Evolutionary conservation across 2,888 invertebrate genomes (phyloP).

Genomic region (Hetaerina titia): DNA sequence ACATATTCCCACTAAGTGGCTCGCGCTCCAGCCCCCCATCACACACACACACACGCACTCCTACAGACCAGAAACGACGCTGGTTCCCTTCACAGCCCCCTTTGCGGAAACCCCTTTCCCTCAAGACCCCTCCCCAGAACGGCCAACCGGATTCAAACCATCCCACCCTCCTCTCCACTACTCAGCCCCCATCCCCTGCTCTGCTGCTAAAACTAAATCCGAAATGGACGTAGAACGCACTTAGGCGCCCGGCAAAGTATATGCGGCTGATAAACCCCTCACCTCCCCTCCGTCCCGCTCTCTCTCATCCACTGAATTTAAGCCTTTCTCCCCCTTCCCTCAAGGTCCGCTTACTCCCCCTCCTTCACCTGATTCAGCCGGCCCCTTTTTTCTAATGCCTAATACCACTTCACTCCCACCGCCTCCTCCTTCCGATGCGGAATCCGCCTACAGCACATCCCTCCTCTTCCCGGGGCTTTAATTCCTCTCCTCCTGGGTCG

Average conservation of each 20-base stretch:
- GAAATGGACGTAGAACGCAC: constrained; percentile 32
- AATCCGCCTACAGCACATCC: background rate
- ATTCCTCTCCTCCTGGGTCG: background rate
- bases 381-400: background rate
- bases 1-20: constrained; percentile 49
- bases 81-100: background rate
- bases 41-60: background rate
- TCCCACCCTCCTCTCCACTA: background rate
- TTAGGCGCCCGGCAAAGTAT: constrained; percentile 7
- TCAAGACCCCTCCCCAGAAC: background rate
- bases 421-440: background rate
- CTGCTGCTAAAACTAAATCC: background rate
- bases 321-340: background rate
- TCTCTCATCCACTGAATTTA: constrained; percentile 10
- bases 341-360: background rate
- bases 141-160: background rate
- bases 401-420: background rate
- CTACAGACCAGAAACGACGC: background rate
- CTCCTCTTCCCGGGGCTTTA: background rate
- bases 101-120: background rate
- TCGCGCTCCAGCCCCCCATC: background rate
- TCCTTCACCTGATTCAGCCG: background rate
- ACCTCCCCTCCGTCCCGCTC: background rate
- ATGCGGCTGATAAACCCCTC: constrained; percentile 15
- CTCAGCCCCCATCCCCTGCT: background rate